Evolutionary conservation across 2,797 vertebrate species (phyloP).

Genomic region (Malurus leucopterus): DNA sequence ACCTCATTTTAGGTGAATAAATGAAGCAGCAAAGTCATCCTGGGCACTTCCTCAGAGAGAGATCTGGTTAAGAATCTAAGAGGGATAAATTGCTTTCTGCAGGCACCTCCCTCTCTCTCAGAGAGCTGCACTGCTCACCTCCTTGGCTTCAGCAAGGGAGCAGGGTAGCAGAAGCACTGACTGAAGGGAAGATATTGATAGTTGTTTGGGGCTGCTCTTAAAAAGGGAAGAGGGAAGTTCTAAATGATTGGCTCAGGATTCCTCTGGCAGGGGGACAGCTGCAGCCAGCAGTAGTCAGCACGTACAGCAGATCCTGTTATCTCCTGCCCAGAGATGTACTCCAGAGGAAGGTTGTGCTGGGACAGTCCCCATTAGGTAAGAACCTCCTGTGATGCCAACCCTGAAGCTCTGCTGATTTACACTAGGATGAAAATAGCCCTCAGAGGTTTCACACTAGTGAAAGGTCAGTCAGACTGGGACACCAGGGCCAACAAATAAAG

Average conservation of each 20-base stretch:
- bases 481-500: background rate
- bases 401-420: background rate
- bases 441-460: background rate
- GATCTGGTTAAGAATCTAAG: background rate
- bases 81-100: background rate
- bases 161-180: background rate
- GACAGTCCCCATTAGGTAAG: background rate
- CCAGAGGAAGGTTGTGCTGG: background rate
- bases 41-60: background rate
- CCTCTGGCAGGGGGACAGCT: rapidly evolving
- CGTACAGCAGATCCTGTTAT: background rate
- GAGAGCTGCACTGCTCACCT: background rate
- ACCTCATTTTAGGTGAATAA: background rate
- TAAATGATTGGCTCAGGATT: background rate
- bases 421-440: constrained; percentile 30
- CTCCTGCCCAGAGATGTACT: background rate
- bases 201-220: background rate
- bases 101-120: background rate
- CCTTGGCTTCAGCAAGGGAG: background rate
- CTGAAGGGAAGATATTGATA: background rate
- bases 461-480: constrained; percentile 19
- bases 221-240: background rate
- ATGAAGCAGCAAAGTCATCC: background rate
- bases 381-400: background rate
- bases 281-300: background rate